Conservation (phyloP, 1,140 invertebrate genomes). For the Pentalonia nigronervosa region DNA sequence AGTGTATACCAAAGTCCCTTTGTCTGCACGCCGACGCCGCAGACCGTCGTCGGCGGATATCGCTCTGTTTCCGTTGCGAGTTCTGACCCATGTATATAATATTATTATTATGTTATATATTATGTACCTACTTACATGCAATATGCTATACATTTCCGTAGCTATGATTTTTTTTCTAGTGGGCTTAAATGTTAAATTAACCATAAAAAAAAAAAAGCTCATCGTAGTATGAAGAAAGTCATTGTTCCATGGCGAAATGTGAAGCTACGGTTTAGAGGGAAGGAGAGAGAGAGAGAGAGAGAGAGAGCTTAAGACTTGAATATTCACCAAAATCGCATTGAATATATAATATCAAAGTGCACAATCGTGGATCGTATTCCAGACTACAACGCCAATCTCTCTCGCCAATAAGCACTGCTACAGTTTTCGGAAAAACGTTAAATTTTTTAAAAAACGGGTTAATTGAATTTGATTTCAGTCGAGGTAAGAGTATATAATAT, state of each 20-base stretch:
- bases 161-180: not conserved
- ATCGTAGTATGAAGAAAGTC: no score
- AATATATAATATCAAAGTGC: no score
- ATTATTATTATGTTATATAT: not conserved
- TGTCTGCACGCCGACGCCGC: not conserved
- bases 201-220: not conserved
- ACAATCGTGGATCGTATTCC: no score
- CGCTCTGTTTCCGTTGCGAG: not conserved
- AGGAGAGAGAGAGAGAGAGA: fast-evolving
- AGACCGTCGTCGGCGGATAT: not conserved
- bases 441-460: not conserved
- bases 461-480: no score
- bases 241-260: no score
- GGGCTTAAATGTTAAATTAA: not conserved
- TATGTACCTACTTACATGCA: not conserved
- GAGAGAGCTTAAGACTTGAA: not conserved
- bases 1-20: slow-evolving; percentile 28
- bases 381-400: not conserved
- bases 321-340: not conserved
- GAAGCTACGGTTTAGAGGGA: fast-evolving
- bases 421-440: not conserved
- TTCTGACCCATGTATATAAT: not conserved
- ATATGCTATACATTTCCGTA: not conserved
- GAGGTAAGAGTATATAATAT: not conserved
- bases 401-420: not conserved